These are phyloP conservation scores for Drosophila baimaii DNA, from an alignment of 1,140 invertebrate species.

Conservation along the genomic window DNA sequence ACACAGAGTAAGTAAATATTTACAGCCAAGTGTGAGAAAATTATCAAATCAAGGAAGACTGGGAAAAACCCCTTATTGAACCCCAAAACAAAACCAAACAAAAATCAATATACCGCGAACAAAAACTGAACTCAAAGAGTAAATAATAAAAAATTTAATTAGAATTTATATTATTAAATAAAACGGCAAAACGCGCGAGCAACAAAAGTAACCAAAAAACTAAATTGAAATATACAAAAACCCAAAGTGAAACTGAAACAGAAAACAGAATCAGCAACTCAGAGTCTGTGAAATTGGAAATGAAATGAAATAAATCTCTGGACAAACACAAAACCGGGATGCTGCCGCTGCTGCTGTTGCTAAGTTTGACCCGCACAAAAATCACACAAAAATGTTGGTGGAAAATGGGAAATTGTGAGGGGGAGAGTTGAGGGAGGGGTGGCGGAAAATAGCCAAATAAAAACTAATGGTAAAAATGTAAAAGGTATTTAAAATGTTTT, in stretches of 20 bases:
- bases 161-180: slow-evolving; percentile 76
- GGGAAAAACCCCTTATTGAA: not conserved
- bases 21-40: slow-evolving; percentile 71
- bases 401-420: slow-evolving; percentile 1
- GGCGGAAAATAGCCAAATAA: slow-evolving; percentile 47
- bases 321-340: slow-evolving; percentile 50
- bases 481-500: slow-evolving; percentile 81
- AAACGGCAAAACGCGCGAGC: slow-evolving; percentile 44
- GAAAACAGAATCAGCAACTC: slow-evolving; percentile 14
- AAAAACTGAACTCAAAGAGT: slow-evolving; percentile 36
- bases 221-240: slow-evolving; percentile 72
- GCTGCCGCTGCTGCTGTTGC: slow-evolving; percentile 4
- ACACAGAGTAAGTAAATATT: slow-evolving; percentile 60
- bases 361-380: slow-evolving; percentile 46
- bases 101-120: slow-evolving; percentile 49
- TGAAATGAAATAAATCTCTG: slow-evolving; percentile 77
- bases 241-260: slow-evolving; percentile 10
- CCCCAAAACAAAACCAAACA: slow-evolving; percentile 9
- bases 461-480: slow-evolving; percentile 76
- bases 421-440: not conserved
- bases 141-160: slow-evolving; percentile 72
- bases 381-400: slow-evolving; percentile 48
- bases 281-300: slow-evolving; percentile 58
- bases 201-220: slow-evolving; percentile 25
- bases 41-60: slow-evolving; percentile 58